phyloP scores from a whole-genome alignment of 2,888 invertebrate species.

The Pemphredon lugubris region DNA sequence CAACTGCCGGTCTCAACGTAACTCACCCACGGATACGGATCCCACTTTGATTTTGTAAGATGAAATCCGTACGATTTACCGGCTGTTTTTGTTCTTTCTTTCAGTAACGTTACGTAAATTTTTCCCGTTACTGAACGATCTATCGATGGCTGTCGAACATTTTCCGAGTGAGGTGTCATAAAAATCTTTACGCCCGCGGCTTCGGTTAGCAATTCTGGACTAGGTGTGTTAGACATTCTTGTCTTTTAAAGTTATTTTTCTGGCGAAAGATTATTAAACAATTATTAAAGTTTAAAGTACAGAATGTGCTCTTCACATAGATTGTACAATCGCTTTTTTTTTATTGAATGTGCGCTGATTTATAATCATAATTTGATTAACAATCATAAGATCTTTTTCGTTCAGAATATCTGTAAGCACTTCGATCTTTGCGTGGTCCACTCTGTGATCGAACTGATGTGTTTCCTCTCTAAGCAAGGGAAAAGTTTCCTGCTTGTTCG shows the following conservation, averaged over 20 bases:
- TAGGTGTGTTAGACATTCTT: slow-evolving; percentile 38
- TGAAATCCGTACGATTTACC: slow-evolving; percentile 86
- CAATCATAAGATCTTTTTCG: slow-evolving; percentile 2
- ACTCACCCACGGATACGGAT: slow-evolving; percentile 91
- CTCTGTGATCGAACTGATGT: slow-evolving; percentile 32
- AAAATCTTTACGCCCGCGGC: slow-evolving; percentile 67
- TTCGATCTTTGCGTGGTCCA: slow-evolving; percentile 26
- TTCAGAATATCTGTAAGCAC: background rate
- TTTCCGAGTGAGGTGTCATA: slow-evolving; percentile 57
- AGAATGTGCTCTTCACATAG: background rate
- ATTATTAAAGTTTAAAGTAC: slow-evolving; percentile 7
- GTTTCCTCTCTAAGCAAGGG: slow-evolving; percentile 47
- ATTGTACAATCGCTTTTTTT: slow-evolving; percentile 3
- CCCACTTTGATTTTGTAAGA: slow-evolving; percentile 89
- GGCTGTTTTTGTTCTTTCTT: slow-evolving; percentile 14
- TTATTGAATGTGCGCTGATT: background rate
- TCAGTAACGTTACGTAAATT: slow-evolving; percentile 42
- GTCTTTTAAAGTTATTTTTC: background rate
- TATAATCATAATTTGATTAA: slow-evolving; percentile 9
- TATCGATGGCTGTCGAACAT: slow-evolving; percentile 12
- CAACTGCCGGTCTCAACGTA: slow-evolving; percentile 85
- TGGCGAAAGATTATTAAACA: background rate
- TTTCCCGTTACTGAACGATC: slow-evolving; percentile 21
- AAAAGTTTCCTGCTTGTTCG: slow-evolving; percentile 71
- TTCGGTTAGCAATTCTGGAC: slow-evolving; percentile 57